phyloP scores from a whole-genome alignment of 2,113 vertebrate species.

The Antechinus flavipes region DNA sequence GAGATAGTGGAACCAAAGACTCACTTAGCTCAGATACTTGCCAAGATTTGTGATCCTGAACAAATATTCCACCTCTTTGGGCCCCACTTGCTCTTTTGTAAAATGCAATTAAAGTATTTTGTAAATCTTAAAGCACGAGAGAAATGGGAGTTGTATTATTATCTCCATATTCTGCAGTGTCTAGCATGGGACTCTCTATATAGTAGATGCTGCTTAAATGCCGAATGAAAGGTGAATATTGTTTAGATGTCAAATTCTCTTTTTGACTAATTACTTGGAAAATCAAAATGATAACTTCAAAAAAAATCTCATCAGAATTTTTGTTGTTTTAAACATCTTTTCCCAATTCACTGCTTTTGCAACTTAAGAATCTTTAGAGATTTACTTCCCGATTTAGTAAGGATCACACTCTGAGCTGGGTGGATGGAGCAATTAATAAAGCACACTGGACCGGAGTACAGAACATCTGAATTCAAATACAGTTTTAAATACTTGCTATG shows the following conservation, averaged over 20 bases:
- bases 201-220: background rate
- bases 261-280: background rate
- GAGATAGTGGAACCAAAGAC: background rate
- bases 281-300: background rate
- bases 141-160: background rate
- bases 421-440: too few relatives aligned
- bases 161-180: background rate
- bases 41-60: background rate
- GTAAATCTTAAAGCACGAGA: background rate
- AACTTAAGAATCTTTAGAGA: too few relatives aligned
- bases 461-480: too few relatives aligned
- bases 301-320: background rate
- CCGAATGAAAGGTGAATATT: background rate
- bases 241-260: background rate
- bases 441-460: too few relatives aligned
- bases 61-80: background rate
- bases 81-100: background rate
- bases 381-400: too few relatives aligned
- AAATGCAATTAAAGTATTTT: background rate
- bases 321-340: background rate
- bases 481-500: background rate
- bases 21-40: background rate
- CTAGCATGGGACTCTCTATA: background rate
- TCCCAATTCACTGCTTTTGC: too few relatives aligned
- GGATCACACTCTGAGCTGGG: too few relatives aligned